Evolutionary conservation across 2,888 invertebrate genomes (phyloP), one percentile per base, ranked within the genome.

Genomic region (Atethmia centrago): DNA sequence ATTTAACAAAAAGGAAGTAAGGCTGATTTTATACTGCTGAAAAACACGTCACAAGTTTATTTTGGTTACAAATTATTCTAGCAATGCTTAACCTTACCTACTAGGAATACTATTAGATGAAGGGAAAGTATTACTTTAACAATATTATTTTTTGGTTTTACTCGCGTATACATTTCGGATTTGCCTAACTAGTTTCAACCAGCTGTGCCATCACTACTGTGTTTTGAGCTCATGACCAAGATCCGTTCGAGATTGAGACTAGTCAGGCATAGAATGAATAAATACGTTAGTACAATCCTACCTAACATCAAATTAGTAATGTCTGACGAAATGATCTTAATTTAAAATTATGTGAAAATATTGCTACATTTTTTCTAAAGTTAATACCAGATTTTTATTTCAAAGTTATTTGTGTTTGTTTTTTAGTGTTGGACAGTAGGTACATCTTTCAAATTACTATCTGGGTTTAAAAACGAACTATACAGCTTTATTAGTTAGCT

Each of bases 1-100:
- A 36, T 10, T 58, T 28, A 56, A 56, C 55, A 56, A 56, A 56
- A 28, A 56, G 28, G 55, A 56, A 56, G 55, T 56, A 56, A 56
- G 28, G 31, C 8, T 56, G 55, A 36, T 58, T 58, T 58, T 58
- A 58, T 58, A 58, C 21, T 36, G 58, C 36, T 58, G 31, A 56
- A 58, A 58, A 58, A 12, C 12, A 58, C 21, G 36, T 19, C 19
- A n/a, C 58, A 58, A 8, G 28, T 55, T 4, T 55, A 28, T 28
- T 25, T 28, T 28, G n/a, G 28, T 16, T 55, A 55, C 16, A 53
- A n/a, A n/a, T n/a, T n/a, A n/a, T n/a, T 25, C 51, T 25, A 12
- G 25, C 53, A 53, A 53, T 53, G 12, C 25, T 53, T 53, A n/a
- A 25, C 53, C n/a, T 31, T 56, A 31, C 56, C 56, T 56, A 56